Conservation (phyloP, 1,140 invertebrate species). For the Parasteatoda tepidariorum region DNA sequence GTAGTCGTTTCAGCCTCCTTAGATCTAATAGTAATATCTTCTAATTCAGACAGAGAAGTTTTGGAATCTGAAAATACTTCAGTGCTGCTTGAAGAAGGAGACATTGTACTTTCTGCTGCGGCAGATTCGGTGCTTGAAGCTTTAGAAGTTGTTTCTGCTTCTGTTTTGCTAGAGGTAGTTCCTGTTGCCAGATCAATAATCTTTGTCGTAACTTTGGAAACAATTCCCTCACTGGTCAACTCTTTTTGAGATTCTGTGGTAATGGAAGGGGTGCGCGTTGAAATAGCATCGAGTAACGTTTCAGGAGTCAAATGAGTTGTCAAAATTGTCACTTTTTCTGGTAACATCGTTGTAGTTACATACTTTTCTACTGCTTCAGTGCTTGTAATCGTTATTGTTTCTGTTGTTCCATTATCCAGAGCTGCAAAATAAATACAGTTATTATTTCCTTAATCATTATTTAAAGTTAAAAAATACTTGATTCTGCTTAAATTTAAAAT, state of each 20-base stretch:
- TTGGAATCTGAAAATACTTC: too few relatives aligned
- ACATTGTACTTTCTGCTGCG: conserved; percentile 22
- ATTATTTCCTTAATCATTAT: too few relatives aligned
- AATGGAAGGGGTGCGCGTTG: too few relatives aligned
- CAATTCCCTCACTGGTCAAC: background rate
- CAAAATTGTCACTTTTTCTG: background rate
- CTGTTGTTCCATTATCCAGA: background rate
- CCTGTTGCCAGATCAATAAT: conserved; percentile 40
- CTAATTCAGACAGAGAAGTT: too few relatives aligned
- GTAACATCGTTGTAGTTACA: conserved; percentile 8
- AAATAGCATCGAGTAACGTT: too few relatives aligned
- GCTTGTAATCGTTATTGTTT: background rate
- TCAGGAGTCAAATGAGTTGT: too few relatives aligned
- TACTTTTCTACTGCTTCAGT: conserved; percentile 6
- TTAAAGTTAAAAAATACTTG: too few relatives aligned
- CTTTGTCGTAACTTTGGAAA: conserved; percentile 16
- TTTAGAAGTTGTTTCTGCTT: conserved; percentile 1
- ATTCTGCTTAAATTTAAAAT: too few relatives aligned
- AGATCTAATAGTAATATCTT: too few relatives aligned
- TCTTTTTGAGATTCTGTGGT: conserved; percentile 14
- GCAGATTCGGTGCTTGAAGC: background rate
- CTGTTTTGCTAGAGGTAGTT: conserved; percentile 44
- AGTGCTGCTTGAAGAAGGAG: too few relatives aligned
- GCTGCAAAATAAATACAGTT: conserved; percentile 22
- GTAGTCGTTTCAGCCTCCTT: conserved; percentile 1